phyloP scores from a whole-genome alignment of 2,888 invertebrate genomes.

The Drosophila macrospina region DNA sequence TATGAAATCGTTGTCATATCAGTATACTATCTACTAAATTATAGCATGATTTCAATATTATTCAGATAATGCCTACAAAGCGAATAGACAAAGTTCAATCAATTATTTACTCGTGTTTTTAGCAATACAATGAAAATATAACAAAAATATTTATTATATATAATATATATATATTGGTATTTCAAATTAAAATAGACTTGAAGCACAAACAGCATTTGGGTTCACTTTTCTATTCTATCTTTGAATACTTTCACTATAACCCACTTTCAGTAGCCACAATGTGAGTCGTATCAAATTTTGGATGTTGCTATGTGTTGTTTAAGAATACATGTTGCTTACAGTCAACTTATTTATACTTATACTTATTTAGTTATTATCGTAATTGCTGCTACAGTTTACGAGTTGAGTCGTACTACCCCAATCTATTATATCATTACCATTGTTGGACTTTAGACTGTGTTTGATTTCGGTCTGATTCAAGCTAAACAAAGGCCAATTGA shows the following conservation, averaged over 20 bases:
- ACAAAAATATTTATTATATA: background rate
- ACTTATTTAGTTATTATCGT: slow-evolving; percentile 62
- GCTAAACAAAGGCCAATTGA: slow-evolving; percentile 55
- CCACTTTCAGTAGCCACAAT: background rate
- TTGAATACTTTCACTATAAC: slow-evolving; percentile 15
- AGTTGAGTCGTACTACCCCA: slow-evolving; percentile 11
- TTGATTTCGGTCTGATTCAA: slow-evolving; percentile 40
- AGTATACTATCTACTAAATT: slow-evolving; percentile 34
- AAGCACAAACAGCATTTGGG: background rate
- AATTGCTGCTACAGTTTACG: slow-evolving; percentile 40
- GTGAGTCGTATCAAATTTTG: slow-evolving; percentile 21
- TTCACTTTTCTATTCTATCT: background rate
- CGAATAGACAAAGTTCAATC: slow-evolving; percentile 39
- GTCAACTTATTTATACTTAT: background rate
- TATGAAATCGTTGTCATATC: slow-evolving; percentile 40
- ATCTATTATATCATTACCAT: slow-evolving; percentile 50
- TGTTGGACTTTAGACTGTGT: slow-evolving; percentile 56
- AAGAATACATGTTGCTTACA: slow-evolving; percentile 21
- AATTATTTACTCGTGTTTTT: slow-evolving; percentile 12
- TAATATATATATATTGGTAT: background rate
- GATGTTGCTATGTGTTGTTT: slow-evolving; percentile 16
- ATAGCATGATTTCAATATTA: slow-evolving; percentile 18
- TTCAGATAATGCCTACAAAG: slow-evolving; percentile 30
- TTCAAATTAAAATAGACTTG: background rate
- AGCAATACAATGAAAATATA: background rate